Evolutionary conservation across 2,113 vertebrate genomes (phyloP).

Genomic region (Sigmodon hispidus): DNA sequence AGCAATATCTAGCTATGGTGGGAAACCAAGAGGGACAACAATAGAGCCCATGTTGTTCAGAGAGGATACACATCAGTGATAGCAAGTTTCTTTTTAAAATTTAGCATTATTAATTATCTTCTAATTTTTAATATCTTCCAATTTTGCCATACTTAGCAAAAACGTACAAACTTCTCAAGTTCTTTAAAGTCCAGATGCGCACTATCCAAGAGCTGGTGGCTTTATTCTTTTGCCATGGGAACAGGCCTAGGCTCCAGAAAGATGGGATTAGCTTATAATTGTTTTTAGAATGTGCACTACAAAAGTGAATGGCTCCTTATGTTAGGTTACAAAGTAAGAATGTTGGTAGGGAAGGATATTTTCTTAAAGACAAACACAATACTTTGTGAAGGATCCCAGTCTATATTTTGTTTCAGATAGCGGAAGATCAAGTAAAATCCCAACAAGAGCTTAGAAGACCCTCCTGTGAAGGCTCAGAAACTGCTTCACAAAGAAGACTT

Average conservation of each 20-base stretch:
- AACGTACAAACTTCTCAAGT: slow-evolving; percentile 58
- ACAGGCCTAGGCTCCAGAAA: slow-evolving; percentile 54
- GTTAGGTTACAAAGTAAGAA: slow-evolving; percentile 64
- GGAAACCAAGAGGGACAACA: neutral
- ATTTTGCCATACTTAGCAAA: slow-evolving; percentile 85
- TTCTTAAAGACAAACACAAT: slow-evolving; percentile 46
- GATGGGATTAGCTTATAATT: neutral
- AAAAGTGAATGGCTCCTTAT: slow-evolving; percentile 59
- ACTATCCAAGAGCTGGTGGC: slow-evolving; percentile 35
- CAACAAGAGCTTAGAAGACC: slow-evolving; percentile 57
- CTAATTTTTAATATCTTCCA: slow-evolving; percentile 57
- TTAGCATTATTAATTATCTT: slow-evolving; percentile 89
- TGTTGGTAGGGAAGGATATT: neutral
- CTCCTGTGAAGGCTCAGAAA: neutral
- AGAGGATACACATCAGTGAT: slow-evolving; percentile 44
- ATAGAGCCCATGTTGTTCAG: neutral
- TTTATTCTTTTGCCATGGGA: slow-evolving; percentile 40
- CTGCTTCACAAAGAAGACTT: neutral
- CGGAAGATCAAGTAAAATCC: slow-evolving; percentile 17
- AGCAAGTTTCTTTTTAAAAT: slow-evolving; percentile 83
- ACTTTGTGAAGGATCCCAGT: slow-evolving; percentile 23
- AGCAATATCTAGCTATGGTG: neutral
- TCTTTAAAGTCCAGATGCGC: slow-evolving; percentile 68
- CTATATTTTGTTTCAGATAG: slow-evolving; percentile 27
- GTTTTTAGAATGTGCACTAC: slow-evolving; percentile 61